phyloP scores from a whole-genome alignment of 2,797 vertebrate species.

The Ctenosaura bakeri region DNA sequence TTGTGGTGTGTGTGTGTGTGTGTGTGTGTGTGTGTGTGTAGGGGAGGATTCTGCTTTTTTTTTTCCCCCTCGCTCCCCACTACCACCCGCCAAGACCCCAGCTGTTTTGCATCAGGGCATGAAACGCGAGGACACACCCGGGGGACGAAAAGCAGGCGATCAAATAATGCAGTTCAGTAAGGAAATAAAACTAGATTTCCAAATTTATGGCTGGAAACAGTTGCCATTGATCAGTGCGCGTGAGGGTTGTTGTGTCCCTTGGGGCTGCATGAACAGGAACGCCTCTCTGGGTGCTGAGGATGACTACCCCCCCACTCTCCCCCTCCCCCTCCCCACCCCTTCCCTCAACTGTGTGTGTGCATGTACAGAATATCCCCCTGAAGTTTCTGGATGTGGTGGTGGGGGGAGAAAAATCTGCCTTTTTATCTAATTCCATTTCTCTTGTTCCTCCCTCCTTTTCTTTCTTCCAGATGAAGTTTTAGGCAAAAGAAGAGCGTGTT shows the following conservation, averaged over 20 bases:
- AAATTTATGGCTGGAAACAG: conserved; percentile 70
- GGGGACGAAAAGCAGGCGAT: conserved; percentile 72
- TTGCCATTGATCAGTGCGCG: conserved; percentile 70
- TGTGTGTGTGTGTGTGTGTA: background rate
- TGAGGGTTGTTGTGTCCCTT: conserved; percentile 60
- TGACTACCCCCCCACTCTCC: conserved; percentile 63
- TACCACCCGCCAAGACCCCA: conserved; percentile 36
- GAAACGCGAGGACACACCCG: conserved; percentile 74
- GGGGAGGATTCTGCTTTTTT: background rate
- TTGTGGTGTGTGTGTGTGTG: background rate
- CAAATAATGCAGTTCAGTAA: conserved; percentile 81
- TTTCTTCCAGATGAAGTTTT: conserved; percentile 90
- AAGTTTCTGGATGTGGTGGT: conserved; percentile 51
- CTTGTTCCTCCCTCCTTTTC: conserved; percentile 21
- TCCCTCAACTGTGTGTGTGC: background rate
- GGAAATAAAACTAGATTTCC: conserved; percentile 75
- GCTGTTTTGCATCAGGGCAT: conserved; percentile 75
- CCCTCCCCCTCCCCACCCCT: background rate
- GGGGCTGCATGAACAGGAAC: conserved; percentile 68
- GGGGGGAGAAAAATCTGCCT: conserved; percentile 44
- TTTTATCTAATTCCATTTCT: conserved; percentile 59
- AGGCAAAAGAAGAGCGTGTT: conserved; percentile 95
- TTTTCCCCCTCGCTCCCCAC: background rate
- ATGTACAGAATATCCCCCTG: conserved; percentile 52
- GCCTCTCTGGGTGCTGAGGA: conserved; percentile 65